Base-by-base conservation (phyloP, 1,140 invertebrate species). In the Epicauta chinensis region DNA sequence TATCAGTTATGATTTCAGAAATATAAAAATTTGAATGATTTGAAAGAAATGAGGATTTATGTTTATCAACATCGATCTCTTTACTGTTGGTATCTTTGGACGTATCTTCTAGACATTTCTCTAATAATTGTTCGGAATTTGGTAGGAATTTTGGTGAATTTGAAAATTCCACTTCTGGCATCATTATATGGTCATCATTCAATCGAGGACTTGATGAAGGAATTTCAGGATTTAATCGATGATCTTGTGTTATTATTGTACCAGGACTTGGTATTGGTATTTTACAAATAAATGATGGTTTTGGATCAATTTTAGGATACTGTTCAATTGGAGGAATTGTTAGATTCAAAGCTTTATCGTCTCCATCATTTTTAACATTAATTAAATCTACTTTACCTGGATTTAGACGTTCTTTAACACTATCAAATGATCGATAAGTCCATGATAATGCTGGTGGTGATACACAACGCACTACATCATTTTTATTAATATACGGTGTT, bases 101-200 rank as follows among this genome's bases (percentile, higher is more conserved):
- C 15, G 29, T 16, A 45, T 44, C 31, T 15, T 51, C 34, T 16
- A 44, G 41, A 31, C 34, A 44, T 5, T 34, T 16, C 15, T 53
- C 36, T n/a, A 53, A 12, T 16, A 53, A 12, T 36, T 49, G 11
- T 15, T 49, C 46, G 29, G 36, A 31, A 16, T 43, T 17, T 16
- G 9, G 42, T 38, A 45, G 31, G 11, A 53, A 46, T 34, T 43
- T 53, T 1, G 51, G 51, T 7, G 51, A 53, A 46, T 53, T 53
- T 13, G 51, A 53, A 34, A 53, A 53, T 46, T 53, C 51, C 23
- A 23, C 23, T 23, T 23, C 23, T 23, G 23, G 23, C 4, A 3
- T 23, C 7, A 23, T 23, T 23, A 23, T n/a, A 23, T 7, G 23
- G 23, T 3, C n/a, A n/a, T n/a, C n/a, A n/a, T n/a, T n/a, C n/a